Evolutionary conservation across 2,113 vertebrate genomes (phyloP), one percentile per base, ranked within the genome.

Genomic region (Etia nguti): DNA sequence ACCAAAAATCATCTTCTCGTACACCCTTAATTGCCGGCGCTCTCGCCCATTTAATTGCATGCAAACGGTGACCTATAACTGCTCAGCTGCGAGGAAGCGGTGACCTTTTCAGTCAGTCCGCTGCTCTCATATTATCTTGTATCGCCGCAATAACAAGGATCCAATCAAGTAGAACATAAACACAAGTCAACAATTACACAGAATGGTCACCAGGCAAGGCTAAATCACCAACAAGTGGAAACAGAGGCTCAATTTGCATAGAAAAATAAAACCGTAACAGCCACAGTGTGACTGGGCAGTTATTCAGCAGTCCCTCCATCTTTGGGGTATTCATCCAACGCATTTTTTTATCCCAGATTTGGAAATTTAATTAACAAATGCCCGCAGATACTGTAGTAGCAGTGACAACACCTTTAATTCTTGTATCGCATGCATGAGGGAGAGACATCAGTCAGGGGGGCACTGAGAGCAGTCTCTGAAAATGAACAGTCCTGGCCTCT

Each of bases 21-120:
- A 31, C 1, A 15, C 55, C 20, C 84, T 81, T 59, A 85, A 85
- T 41, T 9, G 59, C 15, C 22, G 48, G 3, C 43, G 80, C 89
- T 65, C 29, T 20, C 10, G 11, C 29, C 2, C 1, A 10, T 90
- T 89, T 93, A 92, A 96, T 94, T 84, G 84, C 87, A 92, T 90
- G 91, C 87, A 85, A 75, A 73, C 13, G 43, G 34, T 95, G 95
- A 96, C 95, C 94, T 96, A 93, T 89, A 79, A 70, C 6, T 36
- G 41, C 77, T 46, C 7, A 65, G 87, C 83, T 55, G 81, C 4
- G 50, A 77, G 34, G 85, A 79, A 84, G 83, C 73, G 16, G 1
- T 96, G 96, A 96, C 96, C 96, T 96, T 96, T 95, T 26, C 84
- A 38, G 31, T 6, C 20, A 34, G 38, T 82, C 55, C 20, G 0